phyloP scores from a whole-genome alignment of 2,113 vertebrate species.

The Anoplopoma fimbria region DNA sequence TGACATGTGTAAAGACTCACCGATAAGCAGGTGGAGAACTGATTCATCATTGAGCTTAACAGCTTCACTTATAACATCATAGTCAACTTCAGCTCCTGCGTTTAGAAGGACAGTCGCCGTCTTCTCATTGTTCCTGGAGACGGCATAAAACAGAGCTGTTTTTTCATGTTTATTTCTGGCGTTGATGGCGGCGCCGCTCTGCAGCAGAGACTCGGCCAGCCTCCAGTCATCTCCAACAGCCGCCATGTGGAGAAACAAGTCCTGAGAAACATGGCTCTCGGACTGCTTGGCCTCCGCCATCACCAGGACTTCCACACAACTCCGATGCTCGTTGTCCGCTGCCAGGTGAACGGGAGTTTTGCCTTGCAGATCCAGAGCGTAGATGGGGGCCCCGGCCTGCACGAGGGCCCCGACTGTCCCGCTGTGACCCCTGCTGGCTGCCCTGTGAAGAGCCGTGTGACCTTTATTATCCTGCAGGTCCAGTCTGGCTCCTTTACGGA shows the following conservation, averaged over 20 bases:
- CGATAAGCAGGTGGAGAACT: conserved; percentile 76
- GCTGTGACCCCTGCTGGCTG: conserved; percentile 77
- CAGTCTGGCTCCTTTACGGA: conserved; percentile 78
- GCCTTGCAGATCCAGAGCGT: conserved; percentile 69
- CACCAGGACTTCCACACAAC: conserved; percentile 72
- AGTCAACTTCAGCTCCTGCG: conserved; percentile 67
- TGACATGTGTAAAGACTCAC: conserved; percentile 13
- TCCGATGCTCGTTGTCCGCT: conserved; percentile 68
- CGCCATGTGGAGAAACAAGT: conserved; percentile 81
- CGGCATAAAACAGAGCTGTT: conserved; percentile 80
- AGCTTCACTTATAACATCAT: conserved; percentile 63
- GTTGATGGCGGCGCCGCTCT: conserved; percentile 72
- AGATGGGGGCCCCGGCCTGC: conserved; percentile 69
- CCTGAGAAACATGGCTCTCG: conserved; percentile 66
- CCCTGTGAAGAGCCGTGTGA: conserved; percentile 83
- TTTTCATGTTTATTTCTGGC: conserved; percentile 72
- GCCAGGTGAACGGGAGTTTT: conserved; percentile 80
- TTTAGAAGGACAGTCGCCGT: conserved; percentile 70
- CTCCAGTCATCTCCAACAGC: conserved; percentile 76
- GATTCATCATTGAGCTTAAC: conserved; percentile 76
- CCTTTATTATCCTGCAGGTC: conserved; percentile 78
- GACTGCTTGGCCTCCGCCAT: conserved; percentile 74
- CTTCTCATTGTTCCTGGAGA: conserved; percentile 75
- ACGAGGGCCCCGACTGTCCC: conserved; percentile 68
- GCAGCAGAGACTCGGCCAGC: conserved; percentile 78